Conservation (phyloP, 2,888 invertebrate species). For the Troides aeacus region DNA sequence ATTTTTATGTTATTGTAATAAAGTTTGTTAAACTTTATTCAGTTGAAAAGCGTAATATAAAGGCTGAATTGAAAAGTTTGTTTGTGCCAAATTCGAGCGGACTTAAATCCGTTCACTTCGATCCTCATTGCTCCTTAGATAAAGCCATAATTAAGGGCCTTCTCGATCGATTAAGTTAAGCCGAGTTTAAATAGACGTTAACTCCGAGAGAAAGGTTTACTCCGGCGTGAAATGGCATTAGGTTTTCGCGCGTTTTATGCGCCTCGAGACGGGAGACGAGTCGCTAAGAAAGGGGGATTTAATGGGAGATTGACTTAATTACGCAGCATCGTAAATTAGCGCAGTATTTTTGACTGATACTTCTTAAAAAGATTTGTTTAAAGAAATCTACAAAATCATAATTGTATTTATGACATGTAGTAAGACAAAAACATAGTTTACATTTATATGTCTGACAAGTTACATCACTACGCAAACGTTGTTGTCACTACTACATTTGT, state of each 20-base stretch:
- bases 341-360: slow-evolving; percentile 73
- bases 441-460: neutral
- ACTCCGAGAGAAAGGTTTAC: slow-evolving; percentile 79
- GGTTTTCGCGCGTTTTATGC: slow-evolving; percentile 78
- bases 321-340: slow-evolving; percentile 66
- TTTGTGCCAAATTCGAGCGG: slow-evolving; percentile 52
- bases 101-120: slow-evolving; percentile 65
- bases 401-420: too few relatives aligned
- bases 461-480: neutral
- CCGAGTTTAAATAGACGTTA: slow-evolving; percentile 79
- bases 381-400: neutral
- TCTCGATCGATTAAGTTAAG: slow-evolving; percentile 79
- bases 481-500: too few relatives aligned
- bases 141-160: slow-evolving; percentile 79
- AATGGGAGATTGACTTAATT: slow-evolving; percentile 77
- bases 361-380: slow-evolving; percentile 56
- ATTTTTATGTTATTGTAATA: neutral
- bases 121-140: slow-evolving; percentile 70
- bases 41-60: slow-evolving; percentile 30
- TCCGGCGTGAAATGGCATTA: slow-evolving; percentile 80
- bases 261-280: slow-evolving; percentile 60
- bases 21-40: slow-evolving; percentile 8
- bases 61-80: slow-evolving; percentile 43
- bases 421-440: too few relatives aligned
- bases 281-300: slow-evolving; percentile 77